Base-by-base conservation (phyloP, 92 coral and sea anemone genomes). In the Paramuricea clavata region DNA sequence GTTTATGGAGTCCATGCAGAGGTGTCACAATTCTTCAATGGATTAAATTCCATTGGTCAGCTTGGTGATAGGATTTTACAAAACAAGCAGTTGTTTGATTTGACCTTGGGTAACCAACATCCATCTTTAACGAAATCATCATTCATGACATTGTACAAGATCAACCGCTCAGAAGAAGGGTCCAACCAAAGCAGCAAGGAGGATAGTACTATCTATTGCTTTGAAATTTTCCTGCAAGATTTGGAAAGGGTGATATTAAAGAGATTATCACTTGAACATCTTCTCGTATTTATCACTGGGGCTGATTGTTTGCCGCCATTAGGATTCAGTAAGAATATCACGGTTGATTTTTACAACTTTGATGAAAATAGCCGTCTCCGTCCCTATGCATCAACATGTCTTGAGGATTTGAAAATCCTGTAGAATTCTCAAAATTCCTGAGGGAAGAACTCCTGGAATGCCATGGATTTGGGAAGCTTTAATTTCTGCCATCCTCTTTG, bases 331-430 rank as follows among this genome's bases (percentile, higher is more conserved):
- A 26, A 69, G 10, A 27, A 52, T 0, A 89, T 89, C 47, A 21
- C 81, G 6, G 54, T 92, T 11, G n/a, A 74, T 61, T 89, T 89
- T 49, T 92, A 85, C 49, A 81, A 89, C 69, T 76, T 89, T 16
- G 61, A 19, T 41, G 86, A 65, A 89, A 88, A 78, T 36, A 89
- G 36, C 41, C 87, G 74, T 15, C 76, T 90, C 3, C 90, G 78
- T 36, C 93, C 93, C 9, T 92, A 83, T 74, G 89, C 92, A 69
- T 92, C 89, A 74, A 92, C 88, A 16, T 92, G 95, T 83, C 95
- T 44, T 86, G 95, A 43, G 89, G 95, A 79, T 26, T 92, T 43
- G 87, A 92, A 44, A 90, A 92, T 1, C 94, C 89, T 73, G 83
- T 69, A 49, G 86, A 89, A 39, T 89, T 92, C 72, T 89, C 72